These are phyloP conservation scores for Callithrix jacchus DNA, from an alignment of 2,113 vertebrate species.

Conservation along the genomic window DNA sequence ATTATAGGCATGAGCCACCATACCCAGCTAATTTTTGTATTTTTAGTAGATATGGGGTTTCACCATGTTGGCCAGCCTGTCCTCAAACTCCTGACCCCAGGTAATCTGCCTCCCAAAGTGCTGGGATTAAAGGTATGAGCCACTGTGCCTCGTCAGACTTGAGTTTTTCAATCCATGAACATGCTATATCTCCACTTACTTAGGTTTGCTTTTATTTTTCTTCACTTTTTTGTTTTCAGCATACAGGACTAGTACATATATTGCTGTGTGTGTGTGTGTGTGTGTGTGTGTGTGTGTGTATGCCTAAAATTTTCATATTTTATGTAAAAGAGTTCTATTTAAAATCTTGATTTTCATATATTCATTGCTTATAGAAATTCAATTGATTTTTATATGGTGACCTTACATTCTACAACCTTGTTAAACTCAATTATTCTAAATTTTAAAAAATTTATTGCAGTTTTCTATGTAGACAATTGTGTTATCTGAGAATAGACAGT, in stretches of 20 bases:
- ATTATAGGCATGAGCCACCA: too few relatives aligned
- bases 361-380: not conserved
- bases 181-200: not conserved
- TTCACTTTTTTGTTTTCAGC: not conserved
- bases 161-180: not conserved
- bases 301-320: not conserved
- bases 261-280: not conserved
- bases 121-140: too few relatives aligned
- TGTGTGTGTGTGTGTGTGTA: too few relatives aligned
- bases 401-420: not conserved
- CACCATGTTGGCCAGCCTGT: too few relatives aligned
- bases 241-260: not conserved
- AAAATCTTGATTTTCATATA: not conserved
- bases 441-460: not conserved
- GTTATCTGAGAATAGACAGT: not conserved
- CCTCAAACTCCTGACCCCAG: too few relatives aligned
- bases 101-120: too few relatives aligned
- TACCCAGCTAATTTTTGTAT: too few relatives aligned
- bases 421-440: not conserved
- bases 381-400: not conserved
- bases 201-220: not conserved
- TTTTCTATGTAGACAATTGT: not conserved
- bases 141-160: too few relatives aligned
- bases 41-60: too few relatives aligned
- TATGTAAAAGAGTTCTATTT: not conserved